These are phyloP conservation scores for Oreochromis spilurus DNA, from an alignment of 2,113 vertebrate species.

Conservation along the genomic window DNA sequence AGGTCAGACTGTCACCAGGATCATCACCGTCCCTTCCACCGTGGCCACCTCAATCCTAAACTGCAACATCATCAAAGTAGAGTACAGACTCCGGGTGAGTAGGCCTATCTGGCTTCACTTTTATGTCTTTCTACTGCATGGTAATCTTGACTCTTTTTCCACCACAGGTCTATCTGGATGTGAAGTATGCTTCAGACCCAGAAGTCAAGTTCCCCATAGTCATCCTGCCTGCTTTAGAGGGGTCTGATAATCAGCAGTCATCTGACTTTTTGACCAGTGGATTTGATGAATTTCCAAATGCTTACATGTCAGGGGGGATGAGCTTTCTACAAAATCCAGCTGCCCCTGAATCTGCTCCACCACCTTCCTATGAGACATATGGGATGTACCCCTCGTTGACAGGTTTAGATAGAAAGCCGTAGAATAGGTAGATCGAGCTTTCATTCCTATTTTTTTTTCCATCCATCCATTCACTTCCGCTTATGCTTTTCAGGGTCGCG, in stretches of 20 bases:
- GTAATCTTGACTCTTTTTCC: not conserved
- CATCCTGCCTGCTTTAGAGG: slow-evolving; percentile 7
- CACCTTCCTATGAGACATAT: not conserved
- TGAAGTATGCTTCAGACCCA: slow-evolving; percentile 47
- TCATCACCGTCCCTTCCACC: slow-evolving; percentile 42
- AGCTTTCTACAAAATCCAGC: not conserved
- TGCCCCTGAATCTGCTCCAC: not conserved
- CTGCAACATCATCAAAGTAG: slow-evolving; percentile 47
- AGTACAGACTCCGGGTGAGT: slow-evolving; percentile 60
- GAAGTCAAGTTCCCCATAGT: slow-evolving; percentile 49
- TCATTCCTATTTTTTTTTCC: not conserved
- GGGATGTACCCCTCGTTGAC: not conserved
- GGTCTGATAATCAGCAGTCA: not conserved
- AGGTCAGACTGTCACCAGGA: slow-evolving; percentile 34
- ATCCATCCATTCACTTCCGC: too few species aligned
- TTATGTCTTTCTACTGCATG: not conserved
- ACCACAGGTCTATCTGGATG: slow-evolving; percentile 54
- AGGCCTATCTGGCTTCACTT: not conserved
- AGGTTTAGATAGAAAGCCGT: not conserved
- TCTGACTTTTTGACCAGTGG: not conserved
- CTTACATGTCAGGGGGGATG: not conserved
- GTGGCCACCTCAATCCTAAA: slow-evolving; percentile 39
- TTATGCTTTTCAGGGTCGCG: too few species aligned
- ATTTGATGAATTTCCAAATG: not conserved
- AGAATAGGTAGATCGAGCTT: not conserved